Percentiles rank a stretch among this genome's conserved stretches.
These are phyloP conservation scores for Eublepharis macularius DNA, from an alignment of 2,113 vertebrate species.

Conservation along the genomic window DNA sequence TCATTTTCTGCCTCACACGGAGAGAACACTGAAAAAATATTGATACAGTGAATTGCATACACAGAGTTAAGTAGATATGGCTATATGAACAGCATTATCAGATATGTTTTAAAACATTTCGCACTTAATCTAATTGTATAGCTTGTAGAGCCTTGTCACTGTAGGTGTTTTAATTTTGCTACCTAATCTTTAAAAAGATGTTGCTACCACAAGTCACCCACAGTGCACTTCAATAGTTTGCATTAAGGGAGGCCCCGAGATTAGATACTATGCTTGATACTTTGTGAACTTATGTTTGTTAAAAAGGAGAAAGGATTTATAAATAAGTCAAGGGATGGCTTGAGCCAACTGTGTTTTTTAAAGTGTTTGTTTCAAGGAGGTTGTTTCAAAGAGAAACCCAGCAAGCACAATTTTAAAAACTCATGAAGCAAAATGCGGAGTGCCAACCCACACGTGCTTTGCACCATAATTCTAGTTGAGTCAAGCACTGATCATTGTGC, in stretches of 20 bases:
- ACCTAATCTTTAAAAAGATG: constrained; percentile 10
- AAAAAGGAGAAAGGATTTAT: neutral
- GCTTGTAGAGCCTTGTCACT: neutral
- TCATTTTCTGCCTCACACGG: neutral
- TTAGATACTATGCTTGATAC: neutral
- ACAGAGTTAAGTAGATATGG: neutral
- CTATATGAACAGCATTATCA: neutral
- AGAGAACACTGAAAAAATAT: neutral
- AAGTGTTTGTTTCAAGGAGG: neutral
- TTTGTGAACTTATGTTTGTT: neutral
- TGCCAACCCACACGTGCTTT: neutral
- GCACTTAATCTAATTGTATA: neutral
- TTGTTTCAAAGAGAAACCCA: neutral
- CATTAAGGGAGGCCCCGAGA: neutral
- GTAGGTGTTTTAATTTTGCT: constrained; percentile 7
- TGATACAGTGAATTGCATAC: neutral
- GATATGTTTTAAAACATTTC: neutral
- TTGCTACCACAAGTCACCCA: neutral
- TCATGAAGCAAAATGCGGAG: neutral
- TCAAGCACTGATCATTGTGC: neutral
- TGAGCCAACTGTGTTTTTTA: neutral
- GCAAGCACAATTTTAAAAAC: neutral
- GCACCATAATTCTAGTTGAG: neutral
- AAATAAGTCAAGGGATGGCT: neutral
- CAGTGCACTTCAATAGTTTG: neutral